Evolutionary conservation across 2,113 vertebrate genomes (phyloP), one percentile per base, ranked within the genome.

Genomic region (Tupaia tana): DNA sequence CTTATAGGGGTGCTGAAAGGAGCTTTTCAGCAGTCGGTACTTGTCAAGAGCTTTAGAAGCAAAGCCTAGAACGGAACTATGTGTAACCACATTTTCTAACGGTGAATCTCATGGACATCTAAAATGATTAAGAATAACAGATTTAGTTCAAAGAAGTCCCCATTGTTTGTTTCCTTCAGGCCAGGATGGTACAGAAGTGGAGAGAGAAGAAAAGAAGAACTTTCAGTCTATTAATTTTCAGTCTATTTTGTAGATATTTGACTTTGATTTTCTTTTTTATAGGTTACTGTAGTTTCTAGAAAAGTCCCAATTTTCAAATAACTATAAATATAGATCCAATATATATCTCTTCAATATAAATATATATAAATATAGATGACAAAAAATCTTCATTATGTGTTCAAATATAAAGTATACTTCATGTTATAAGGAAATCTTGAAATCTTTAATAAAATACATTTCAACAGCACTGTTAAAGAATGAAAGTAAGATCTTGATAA

Each of bases 401-500:
- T 70, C 19, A 67, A 4, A 52, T 25, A 34, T 16, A 58, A 3
- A 78, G 20, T 64, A 80, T 69, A 79, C 79, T 52, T 91, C 29
- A 34, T 29, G 7, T 67, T 80, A 80, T 1, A 63, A 89, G 29
- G 34, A 92, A 86, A 19, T 80, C 71, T 77, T 64, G 63, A 91
- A 95, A 82, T 67, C 52, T 95, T 89, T 81, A 82, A 75, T 2
- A 29, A 24, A 91, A 93, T 5, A 83, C 22, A 86, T 79, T 54
- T 89, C 18, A 88, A 64, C 20, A 90, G 22, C 19, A 90, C 4
- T 81, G n/a, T 61, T 86, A 34, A 22, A 92, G 81, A 88, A 52
- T 29, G 59, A 43, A 66, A 81, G 84, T 9, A 20, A 95, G 34
- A 83, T 27, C 3, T 87, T 69, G 78, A 43, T 29, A 91, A 86